Evolutionary conservation across 2,888 invertebrate species (phyloP).

Genomic region (Hypselothyrea guttata): DNA sequence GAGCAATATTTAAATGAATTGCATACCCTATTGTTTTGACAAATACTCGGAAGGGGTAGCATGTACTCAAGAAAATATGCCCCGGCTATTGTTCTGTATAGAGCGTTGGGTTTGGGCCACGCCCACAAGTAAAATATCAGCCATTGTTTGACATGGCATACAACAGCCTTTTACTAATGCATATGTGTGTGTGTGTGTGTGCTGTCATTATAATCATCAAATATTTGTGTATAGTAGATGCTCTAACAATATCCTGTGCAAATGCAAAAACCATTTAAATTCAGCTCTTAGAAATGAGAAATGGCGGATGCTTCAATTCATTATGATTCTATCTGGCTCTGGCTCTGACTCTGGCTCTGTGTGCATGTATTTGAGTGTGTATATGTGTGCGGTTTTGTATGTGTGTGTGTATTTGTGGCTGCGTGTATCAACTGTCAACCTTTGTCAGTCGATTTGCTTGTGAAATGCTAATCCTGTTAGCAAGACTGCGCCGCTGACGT

Average conservation of each 20-base stretch:
- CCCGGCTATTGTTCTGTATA: too few species aligned
- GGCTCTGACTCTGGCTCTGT: neutral
- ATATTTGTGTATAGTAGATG: slow-evolving; percentile 21
- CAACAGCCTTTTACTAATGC: neutral
- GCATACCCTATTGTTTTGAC: neutral
- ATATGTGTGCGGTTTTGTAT: slow-evolving; percentile 11
- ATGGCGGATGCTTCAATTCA: slow-evolving; percentile 23
- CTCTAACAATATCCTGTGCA: slow-evolving; percentile 43
- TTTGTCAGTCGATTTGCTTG: slow-evolving; percentile 71
- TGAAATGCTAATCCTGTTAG: slow-evolving; percentile 73
- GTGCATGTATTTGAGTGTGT: neutral
- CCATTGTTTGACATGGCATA: neutral
- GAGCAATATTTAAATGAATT: neutral
- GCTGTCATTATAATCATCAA: slow-evolving; percentile 8
- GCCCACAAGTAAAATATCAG: neutral
- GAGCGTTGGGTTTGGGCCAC: neutral
- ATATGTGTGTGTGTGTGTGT: neutral
- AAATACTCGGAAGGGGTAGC: too few species aligned
- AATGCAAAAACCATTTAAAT: slow-evolving; percentile 45
- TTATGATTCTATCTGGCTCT: slow-evolving; percentile 15
- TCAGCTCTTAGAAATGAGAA: slow-evolving; percentile 38
- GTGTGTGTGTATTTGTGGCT: slow-evolving; percentile 16
- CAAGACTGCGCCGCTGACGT: slow-evolving; percentile 34
- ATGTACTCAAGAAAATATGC: too few species aligned
- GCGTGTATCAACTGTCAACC: slow-evolving; percentile 69